Evolutionary conservation across 2,888 invertebrate genomes (phyloP).

Genomic region (Drosophila suboccidentalis): DNA sequence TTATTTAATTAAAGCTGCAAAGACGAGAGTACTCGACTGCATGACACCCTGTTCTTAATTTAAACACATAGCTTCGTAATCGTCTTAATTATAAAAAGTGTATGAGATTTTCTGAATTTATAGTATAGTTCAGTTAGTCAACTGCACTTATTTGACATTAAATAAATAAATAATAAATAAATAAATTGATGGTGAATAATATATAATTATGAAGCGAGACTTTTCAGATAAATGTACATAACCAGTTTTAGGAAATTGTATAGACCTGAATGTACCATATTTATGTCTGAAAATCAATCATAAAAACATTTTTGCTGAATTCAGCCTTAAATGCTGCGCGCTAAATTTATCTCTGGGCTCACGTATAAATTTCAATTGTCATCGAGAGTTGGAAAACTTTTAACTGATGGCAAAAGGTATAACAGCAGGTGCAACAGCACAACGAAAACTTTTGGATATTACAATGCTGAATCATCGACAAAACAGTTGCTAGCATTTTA

Average conservation of each 20-base stretch:
- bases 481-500: neutral
- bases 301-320: neutral
- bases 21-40: neutral
- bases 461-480: neutral
- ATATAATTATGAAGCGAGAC: no score
- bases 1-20: neutral
- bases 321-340: neutral
- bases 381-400: slow-evolving; percentile 13
- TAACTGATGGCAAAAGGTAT: slow-evolving; percentile 8
- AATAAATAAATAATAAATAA: no score
- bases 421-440: slow-evolving; percentile 7
- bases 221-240: neutral
- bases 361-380: slow-evolving; percentile 9
- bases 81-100: neutral
- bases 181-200: no score
- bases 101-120: no score
- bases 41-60: neutral
- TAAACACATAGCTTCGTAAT: neutral
- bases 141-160: no score
- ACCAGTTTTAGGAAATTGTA: neutral
- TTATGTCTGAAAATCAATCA: no score
- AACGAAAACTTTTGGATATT: slow-evolving; percentile 6
- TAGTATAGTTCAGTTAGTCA: no score
- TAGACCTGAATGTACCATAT: neutral
- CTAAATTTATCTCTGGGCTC: neutral